Base-by-base conservation (phyloP, 1,140 invertebrate species). In the Sogatella furcifera region DNA sequence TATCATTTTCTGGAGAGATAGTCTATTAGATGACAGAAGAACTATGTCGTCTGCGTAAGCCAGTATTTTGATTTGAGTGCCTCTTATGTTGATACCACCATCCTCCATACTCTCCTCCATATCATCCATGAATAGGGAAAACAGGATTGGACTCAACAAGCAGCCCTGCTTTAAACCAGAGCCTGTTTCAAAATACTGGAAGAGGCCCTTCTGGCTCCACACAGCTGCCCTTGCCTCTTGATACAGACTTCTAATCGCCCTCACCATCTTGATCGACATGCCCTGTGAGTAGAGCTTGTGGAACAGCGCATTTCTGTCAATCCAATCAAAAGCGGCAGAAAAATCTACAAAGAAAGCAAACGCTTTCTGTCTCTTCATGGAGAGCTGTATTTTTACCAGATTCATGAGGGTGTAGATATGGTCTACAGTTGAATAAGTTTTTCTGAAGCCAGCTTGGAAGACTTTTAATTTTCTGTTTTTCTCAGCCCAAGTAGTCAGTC, bases 391-490 rank as follows among this genome's bases (percentile, higher is more conserved):
- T 5, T 43, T 43, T n/a, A 43, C 55, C 19, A 61, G 5, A 58
- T 38, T 61, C 19, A 53, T 61, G 1, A 66, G 52, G 14, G 17
- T 55, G 55, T 65, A 67, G 11, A 67, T 64, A 19, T 64, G 57
- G 19, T 67, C 60, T 2, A 64, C 59, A 49, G 61, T 65, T 8
- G 61, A 55, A 41, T 67, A 52, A 0, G 52, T 34, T 17, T 63
- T 65, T 11, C 67, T 10, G 42, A 69, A 70, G 10, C 66, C 69
- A 14, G 64, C 64, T 60, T 70, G 69, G 5, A 44, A 34, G 55
- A 69, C 67, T 8, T 66, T 67, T 0, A 69, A 41, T 4, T 63
- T 61, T 2, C 57, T 54, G 2, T 63, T 60, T 17, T 42, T 10
- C 15, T 67, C 65, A 2, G 60, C 61, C 66, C 67, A 69, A 1